Evolutionary conservation across 2,113 vertebrate genomes (phyloP).

Genomic region (Isurus oxyrinchus): DNA sequence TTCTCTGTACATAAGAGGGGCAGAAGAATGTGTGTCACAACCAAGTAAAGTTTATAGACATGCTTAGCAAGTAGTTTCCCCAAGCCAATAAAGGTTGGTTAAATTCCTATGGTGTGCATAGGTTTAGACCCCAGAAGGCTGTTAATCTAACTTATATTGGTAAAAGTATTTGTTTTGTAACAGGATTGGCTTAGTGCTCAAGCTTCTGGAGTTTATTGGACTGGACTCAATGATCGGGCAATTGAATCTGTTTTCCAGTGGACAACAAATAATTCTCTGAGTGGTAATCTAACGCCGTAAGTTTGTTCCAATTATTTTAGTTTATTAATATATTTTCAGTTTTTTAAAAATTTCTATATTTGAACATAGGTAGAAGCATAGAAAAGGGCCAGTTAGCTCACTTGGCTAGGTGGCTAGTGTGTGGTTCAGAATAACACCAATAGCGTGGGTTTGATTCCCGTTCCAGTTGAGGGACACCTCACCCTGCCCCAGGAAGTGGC

Average conservation of each 20-base stretch:
- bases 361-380: background rate
- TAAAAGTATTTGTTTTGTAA: background rate
- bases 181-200: background rate
- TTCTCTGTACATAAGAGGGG: background rate
- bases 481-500: too few relatives aligned
- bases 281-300: background rate
- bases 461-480: background rate
- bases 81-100: background rate
- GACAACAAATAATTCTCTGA: background rate
- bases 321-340: background rate
- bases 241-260: slow-evolving; percentile 6
- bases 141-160: background rate
- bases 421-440: background rate
- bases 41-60: background rate
- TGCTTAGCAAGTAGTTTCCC: background rate
- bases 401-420: background rate
- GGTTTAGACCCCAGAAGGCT: background rate
- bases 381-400: background rate
- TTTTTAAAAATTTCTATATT: too few relatives aligned
- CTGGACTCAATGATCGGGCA: slow-evolving; percentile 33
- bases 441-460: background rate
- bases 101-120: background rate
- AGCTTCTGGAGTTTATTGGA: background rate
- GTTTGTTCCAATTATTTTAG: background rate
- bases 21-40: background rate